A percentile compares a stretch with the other conserved stretches of the same genome.
phyloP scores from a whole-genome alignment of 2,113 vertebrate species.

The Leuciscus idus region DNA sequence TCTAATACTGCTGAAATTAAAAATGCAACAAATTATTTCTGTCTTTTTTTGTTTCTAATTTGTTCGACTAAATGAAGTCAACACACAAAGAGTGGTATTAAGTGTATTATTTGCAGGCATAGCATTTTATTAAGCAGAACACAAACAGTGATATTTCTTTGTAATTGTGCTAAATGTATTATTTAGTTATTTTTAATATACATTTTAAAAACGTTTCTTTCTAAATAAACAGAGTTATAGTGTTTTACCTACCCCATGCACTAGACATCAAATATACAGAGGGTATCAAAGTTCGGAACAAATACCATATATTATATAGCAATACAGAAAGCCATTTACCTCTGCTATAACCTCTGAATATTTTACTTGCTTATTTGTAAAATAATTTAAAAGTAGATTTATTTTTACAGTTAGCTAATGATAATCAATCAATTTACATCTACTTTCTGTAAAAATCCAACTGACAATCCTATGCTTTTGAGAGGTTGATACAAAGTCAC shows the following conservation, averaged over 20 bases:
- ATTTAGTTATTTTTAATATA: not conserved
- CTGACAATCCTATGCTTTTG: not conserved
- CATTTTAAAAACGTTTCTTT: too few relatives aligned
- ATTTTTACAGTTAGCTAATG: not conserved
- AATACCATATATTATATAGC: not conserved
- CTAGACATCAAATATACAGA: not conserved
- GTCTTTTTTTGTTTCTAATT: not conserved
- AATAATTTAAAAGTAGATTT: not conserved
- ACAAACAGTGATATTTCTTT: not conserved
- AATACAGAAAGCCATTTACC: not conserved
- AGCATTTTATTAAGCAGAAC: not conserved
- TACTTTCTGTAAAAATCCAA: not conserved
- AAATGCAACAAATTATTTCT: not conserved
- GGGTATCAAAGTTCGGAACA: not conserved
- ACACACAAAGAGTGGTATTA: not conserved
- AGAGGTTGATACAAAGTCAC: not conserved
- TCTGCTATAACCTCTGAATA: not conserved
- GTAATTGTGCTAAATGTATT: not conserved
- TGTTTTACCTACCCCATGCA: not conserved
- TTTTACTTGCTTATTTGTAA: not conserved
- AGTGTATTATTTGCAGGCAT: not conserved
- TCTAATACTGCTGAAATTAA: constrained; percentile 52
- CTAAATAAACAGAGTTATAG: not conserved
- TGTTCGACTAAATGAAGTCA: not conserved
- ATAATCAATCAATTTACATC: not conserved